Evolutionary conservation across 2,888 invertebrate species (phyloP).

Genomic region (Nymphalis c-album): DNA sequence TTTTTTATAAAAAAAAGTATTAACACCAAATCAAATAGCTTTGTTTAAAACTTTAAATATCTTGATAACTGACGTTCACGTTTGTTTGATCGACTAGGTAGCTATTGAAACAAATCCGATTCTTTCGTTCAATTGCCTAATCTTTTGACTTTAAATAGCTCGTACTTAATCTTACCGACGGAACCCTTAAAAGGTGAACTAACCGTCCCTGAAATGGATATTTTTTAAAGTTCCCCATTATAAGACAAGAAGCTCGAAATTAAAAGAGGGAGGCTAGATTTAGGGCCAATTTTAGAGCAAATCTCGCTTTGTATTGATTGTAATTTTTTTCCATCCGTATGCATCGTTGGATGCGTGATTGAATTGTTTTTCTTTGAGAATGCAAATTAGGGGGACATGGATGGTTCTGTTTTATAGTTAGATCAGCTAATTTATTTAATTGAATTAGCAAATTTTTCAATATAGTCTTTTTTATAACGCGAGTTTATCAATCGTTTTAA

Average conservation of each 20-base stretch:
- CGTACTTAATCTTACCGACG: conserved; percentile 52
- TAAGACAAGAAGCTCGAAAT: conserved; percentile 49
- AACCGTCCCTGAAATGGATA: conserved; percentile 74
- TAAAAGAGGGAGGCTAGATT: conserved; percentile 61
- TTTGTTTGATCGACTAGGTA: neutral
- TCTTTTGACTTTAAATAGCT: conserved; percentile 66
- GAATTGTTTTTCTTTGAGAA: conserved; percentile 31
- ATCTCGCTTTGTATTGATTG: conserved; percentile 64
- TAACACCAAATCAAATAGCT: too few relatives aligned
- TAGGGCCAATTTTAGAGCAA: conserved; percentile 60
- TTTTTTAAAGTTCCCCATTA: conserved; percentile 67
- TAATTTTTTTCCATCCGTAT: conserved; percentile 56
- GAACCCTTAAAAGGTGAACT: conserved; percentile 56
- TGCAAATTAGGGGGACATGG: conserved; percentile 18
- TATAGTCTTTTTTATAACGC: neutral
- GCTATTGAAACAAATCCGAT: conserved; percentile 46
- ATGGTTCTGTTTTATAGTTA: conserved; percentile 10
- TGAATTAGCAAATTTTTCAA: conserved; percentile 2
- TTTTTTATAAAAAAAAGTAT: neutral
- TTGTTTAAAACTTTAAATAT: neutral
- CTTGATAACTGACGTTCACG: neutral
- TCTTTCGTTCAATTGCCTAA: conserved; percentile 68
- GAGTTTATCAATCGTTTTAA: neutral
- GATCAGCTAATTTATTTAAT: conserved; percentile 9
- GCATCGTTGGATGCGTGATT: conserved; percentile 57